Evolutionary conservation across 2,888 invertebrate genomes (phyloP), one percentile per base, ranked within the genome.

Genomic region (Limnephilus lunatus): DNA sequence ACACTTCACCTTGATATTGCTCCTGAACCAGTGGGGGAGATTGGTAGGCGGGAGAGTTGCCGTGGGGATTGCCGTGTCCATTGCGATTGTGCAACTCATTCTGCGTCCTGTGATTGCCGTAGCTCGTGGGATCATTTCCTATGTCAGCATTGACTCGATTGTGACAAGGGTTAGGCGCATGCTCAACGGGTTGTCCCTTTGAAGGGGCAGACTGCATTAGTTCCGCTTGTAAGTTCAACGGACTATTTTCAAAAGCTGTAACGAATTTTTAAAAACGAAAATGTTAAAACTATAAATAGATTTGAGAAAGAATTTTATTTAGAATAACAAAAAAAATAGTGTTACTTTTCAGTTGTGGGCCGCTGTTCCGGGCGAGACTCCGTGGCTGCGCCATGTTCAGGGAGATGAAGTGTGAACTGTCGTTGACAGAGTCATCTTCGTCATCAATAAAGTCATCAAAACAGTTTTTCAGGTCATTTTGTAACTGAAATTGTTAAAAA

Each of bases 391-490:
- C 68, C 68, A 89, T 89, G n/a, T 92, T 53, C 80, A 92, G 31
- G 5, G 93, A 92, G 32, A 96, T 95, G 93, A 95, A 96, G 93
- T 96, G 96, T 19, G 95, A 95, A 94, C 96, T 96, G 94, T 97
- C 96, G 85, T 97, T 96, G 25, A 97, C 97, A 92, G 97, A 96
- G 92, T 96, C 96, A 81, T 96, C 97, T 93, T 97, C 97, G 93
- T 97, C 97, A 92, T 97, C 97, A 92, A 96, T 95, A 83, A 98
- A 96, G 94, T 97, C 97, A 94, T 97, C 97, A 94, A 98, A 97
- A n/a, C 97, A 97, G 94, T 97, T 97, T 93, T 96, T 96, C 91
- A 98, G 95, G 93, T 97, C 95, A 94, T 97, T 96, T 94, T 97
- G 96, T 80, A 98, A 95, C 98, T 98, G 94, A 92, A 89, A 89